phyloP scores from a whole-genome alignment of 2,113 vertebrate species.

The Pheucticus melanocephalus region DNA sequence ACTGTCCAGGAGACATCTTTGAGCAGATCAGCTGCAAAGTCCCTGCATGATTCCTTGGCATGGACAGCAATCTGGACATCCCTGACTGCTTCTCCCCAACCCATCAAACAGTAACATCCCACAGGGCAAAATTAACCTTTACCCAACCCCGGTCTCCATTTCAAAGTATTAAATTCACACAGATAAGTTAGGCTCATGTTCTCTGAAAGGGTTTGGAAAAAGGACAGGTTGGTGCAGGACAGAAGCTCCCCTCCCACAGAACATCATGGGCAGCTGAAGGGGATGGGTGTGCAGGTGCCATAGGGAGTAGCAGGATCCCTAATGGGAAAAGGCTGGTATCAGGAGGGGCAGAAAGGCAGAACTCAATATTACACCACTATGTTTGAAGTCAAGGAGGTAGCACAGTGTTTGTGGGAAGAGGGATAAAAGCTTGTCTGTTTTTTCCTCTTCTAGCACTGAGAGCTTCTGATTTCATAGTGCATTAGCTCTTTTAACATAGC shows the following conservation, averaged over 20 bases:
- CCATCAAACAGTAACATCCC: neutral
- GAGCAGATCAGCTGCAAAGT: neutral
- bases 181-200: neutral
- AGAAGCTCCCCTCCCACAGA: rapidly evolving
- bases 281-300: neutral
- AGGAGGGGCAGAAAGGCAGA: neutral
- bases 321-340: rapidly evolving
- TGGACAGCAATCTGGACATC: neutral
- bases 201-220: neutral
- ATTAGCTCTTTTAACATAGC: neutral
- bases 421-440: neutral
- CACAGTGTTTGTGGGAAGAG: neutral
- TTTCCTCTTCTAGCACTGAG: neutral
- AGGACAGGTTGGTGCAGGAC: neutral
- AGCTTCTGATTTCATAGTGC: neutral
- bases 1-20: neutral
- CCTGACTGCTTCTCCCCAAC: neutral
- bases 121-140: neutral
- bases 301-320: neutral
- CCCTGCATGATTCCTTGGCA: neutral
- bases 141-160: neutral
- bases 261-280: rapidly evolving
- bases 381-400: neutral
- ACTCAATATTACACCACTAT: neutral
- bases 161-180: neutral